Evolutionary conservation across 2,113 vertebrate species (phyloP), one percentile per base, ranked within the genome.

Genomic region (Ceuthmochares aereus): DNA sequence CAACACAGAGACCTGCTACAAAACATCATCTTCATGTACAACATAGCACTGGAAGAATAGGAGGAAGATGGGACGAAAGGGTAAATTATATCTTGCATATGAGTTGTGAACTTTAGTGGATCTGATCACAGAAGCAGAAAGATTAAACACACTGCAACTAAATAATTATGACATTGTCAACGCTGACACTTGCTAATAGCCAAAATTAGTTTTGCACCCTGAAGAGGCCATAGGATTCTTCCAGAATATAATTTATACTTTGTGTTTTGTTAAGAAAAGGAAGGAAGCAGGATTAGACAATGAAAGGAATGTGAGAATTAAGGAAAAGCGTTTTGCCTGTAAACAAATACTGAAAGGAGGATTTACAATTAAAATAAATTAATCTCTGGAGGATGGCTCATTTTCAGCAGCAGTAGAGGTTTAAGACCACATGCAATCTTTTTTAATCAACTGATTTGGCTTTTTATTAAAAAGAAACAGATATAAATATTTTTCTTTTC

Each of bases 401-500:
- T 87, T 95, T 95, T 96, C 96, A 97, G 84, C 88, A 86, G 76
- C 80, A 67, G 8, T 18, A 87, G 82, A 94, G 64, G 60, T 94
- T 93, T 68, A 91, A 32, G 40, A 75, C 56, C 52, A 92, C 92
- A 95, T 96, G 90, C 30, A 94, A 64, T 78, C 86, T 94, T 87
- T 93, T 95, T 96, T 20, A 96, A 45, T 78, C 85, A 93, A 72
- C 43, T 78, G 79, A 30, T 73, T 93, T 86, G 84, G 77, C 36
- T 90, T 94, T 91, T 90, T 95, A 90, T 90, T 96, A 96, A 96
- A 95, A 95, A 84, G 90, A 92, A 96, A 75, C 73, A 96, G 92
- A 96, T 91, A 89, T 92, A 97, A 95, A 96, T 94, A 96, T 96
- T 97, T 97, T 95, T 88, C 76, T 95, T 95, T 95, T 96, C 92